A percentile compares a stretch with the other conserved stretches of the same genome.
phyloP scores from a whole-genome alignment of 2,888 invertebrate genomes.

The Eucriotettix oculatus region DNA sequence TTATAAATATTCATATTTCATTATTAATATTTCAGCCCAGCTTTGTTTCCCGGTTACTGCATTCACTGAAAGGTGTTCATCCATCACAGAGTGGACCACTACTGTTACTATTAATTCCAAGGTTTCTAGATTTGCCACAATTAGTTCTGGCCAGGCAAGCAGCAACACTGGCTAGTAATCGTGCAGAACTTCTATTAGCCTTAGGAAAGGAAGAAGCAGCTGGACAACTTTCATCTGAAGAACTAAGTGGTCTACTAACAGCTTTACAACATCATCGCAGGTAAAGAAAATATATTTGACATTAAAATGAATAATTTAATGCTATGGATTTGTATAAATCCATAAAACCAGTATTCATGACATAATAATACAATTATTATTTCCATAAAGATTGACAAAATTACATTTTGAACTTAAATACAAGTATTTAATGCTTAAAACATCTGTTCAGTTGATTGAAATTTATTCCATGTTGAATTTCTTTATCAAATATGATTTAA shows the following conservation, averaged over 20 bases:
- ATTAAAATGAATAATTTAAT: no score
- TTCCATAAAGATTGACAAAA: no score
- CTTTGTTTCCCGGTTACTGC: constrained; percentile 48
- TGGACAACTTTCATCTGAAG: constrained; percentile 49
- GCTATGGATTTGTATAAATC: no score
- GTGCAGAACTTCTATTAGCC: constrained; percentile 50
- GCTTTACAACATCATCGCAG: constrained; percentile 4
- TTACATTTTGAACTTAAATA: no score
- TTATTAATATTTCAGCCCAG: constrained; percentile 34
- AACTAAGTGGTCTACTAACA: constrained; percentile 27
- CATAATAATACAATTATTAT: no score
- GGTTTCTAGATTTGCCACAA: constrained; percentile 49
- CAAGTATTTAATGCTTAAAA: no score
- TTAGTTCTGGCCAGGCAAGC: constrained; percentile 48
- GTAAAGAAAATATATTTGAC: neutral
- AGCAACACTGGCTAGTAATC: constrained; percentile 52
- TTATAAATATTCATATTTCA: neutral
- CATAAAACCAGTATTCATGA: no score
- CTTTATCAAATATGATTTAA: no score
- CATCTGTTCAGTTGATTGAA: no score
- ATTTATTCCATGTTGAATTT: no score
- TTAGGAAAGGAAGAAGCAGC: constrained; percentile 39
- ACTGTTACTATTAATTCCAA: constrained; percentile 40
- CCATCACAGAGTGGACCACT: constrained; percentile 55
- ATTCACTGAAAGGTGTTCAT: constrained; percentile 51